These are phyloP conservation scores for Nebria brevicollis DNA, from an alignment of 2,888 invertebrate species.

Conservation along the genomic window DNA sequence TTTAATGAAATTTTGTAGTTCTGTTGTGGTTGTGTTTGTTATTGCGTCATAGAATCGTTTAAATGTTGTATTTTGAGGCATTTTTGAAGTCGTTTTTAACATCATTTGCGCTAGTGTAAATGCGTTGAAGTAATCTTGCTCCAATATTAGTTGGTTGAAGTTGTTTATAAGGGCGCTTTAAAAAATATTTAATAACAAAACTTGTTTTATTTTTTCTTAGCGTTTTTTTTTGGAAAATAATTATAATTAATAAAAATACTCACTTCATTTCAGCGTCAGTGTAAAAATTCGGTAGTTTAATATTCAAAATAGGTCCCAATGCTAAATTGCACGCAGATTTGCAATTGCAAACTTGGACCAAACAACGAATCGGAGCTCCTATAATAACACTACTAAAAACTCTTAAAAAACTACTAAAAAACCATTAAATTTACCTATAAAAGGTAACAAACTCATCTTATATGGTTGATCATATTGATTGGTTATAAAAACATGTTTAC, in stretches of 20 bases:
- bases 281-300: constrained; percentile 32
- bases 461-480: constrained; percentile 27
- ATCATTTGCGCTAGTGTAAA: constrained; percentile 32
- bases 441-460: constrained; percentile 27
- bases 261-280: constrained; percentile 30
- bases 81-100: constrained; percentile 30
- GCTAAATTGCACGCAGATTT: constrained; percentile 37
- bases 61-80: constrained; percentile 26
- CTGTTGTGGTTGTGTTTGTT: constrained; percentile 26
- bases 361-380: constrained; percentile 23
- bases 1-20: constrained; percentile 24
- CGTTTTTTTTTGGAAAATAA: neutral
- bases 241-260: constrained; percentile 7
- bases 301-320: constrained; percentile 38
- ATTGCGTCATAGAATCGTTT: constrained; percentile 13
- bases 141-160: constrained; percentile 30
- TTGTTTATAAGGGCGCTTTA: constrained; percentile 22
- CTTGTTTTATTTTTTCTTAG: neutral
- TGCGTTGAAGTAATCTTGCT: constrained; percentile 42
- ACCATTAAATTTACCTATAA: constrained; percentile 24
- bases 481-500: constrained; percentile 16
- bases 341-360: constrained; percentile 40
- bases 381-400: neutral
- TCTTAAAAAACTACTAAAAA: constrained; percentile 6
- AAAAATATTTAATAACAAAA: neutral